Base-by-base conservation (phyloP, 2,113 vertebrate species). In the Brachyistius frenatus region DNA sequence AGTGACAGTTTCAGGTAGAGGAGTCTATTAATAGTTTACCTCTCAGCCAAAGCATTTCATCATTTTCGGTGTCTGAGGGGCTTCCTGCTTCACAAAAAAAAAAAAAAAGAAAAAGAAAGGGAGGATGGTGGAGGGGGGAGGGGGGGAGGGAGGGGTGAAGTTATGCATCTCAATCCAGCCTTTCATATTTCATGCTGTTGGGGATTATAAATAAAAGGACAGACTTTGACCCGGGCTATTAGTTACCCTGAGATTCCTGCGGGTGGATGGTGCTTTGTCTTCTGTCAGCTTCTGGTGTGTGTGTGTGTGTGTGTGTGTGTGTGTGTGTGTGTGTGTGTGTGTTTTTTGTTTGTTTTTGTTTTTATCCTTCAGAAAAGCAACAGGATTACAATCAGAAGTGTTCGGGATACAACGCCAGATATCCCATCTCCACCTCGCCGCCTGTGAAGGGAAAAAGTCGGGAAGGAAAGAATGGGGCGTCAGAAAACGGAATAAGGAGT, bases 11-110 rank as follows among this genome's bases (percentile, higher is more conserved):
- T 94, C 88, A 94, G 95, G 95, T 94, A 93, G 93, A 93, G 89
- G 81, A 93, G 90, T 94, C 94, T 95, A 95, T 95, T 95, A 93
- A 95, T 95, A 95, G 94, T 93, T 94, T 94, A 94, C 90, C 92
- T 93, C 91, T 92, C 92, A 89, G 91, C 93, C 90, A 76, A 83
- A 90, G 94, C 92, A 85, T 93, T 95, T 94, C 91, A 95, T 95
- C 95, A 95, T 94, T 88, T 88, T 75, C 78, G 89, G 88, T 80
- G 90, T 94, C 94, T 94, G 94, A 94, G 89, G 23, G 93, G 88
- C 91, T 94, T 93, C 90, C 92, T 90, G 92, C 92, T 90, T 92
- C 87, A 91, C 81, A 86, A 90, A 86, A 85, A 65, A 23, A 23
- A 23, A 23, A 23, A 23, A 23, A 23, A 23, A 23, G 23, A 23